Evolutionary conservation across 2,888 invertebrate genomes (phyloP), one percentile per base, ranked within the genome.

Genomic region (Agrochola lota): DNA sequence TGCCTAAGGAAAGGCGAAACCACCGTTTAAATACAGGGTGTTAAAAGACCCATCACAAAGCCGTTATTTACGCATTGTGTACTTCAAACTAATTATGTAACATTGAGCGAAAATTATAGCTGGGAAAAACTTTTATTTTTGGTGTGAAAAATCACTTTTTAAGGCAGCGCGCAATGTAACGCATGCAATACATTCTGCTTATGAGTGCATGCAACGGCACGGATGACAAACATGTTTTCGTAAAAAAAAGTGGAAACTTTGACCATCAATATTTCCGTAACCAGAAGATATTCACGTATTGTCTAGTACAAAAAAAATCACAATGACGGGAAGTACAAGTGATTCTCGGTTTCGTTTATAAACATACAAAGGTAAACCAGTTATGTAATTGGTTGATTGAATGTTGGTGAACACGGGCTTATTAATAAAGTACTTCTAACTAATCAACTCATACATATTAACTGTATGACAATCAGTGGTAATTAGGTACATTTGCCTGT

Each of bases 401-500:
- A 35, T 69, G n/a, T 52, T 68, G 9, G n/a, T 17, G 17, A 68
- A 52, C 7, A 69, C 17, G n/a, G 35, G 26, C 17, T 49, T 17
- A 30, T 20, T 30, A 35, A n/a, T 9, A 46, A n/a, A 63, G n/a
- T 46, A 26, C 23, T 63, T 26, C 49, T 64, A 64, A 59, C 20
- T 70, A 70, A 77, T 64, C 5, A 64, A 57, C 40, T 20, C 40
- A 52, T 43, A 43, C 30, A 30, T 52, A 64, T 23, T 64, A 49
- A 78, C 43, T 64, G 20, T 52, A 49, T 70, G 20, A 26, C 40
- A 63, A 63, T 63, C 57, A 7, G n/a, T 23, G n/a, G 20, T 7
- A 78, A 78, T 78, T 49, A n/a, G n/a, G n/a, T n/a, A 49, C 15
- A 52, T 59, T 78, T 78, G 2, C 40, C 15, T 23, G 0, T 40